A percentile compares a stretch with the other conserved stretches of the same genome.
Evolutionary conservation across 2,888 invertebrate species (phyloP).

Genomic region (Pammene fasciana): DNA sequence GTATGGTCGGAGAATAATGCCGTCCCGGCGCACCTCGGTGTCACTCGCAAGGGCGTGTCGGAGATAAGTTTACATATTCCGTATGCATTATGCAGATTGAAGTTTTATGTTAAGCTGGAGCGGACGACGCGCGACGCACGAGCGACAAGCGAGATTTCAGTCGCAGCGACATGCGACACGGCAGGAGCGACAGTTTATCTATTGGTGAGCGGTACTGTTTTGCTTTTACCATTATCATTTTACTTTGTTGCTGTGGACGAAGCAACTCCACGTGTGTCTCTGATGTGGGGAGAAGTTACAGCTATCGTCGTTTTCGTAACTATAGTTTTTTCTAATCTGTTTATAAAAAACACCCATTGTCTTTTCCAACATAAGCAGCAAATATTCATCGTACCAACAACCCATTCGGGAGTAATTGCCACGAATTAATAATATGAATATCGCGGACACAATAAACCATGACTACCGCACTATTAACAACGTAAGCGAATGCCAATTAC

Average conservation of each 20-base stretch:
- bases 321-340: no score
- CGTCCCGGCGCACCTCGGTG: slow-evolving; percentile 80
- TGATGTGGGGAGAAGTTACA: no score
- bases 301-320: no score
- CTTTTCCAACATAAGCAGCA: slow-evolving; percentile 19
- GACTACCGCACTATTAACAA: slow-evolving; percentile 49
- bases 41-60: slow-evolving; percentile 80
- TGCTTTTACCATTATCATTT: neutral
- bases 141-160: slow-evolving; percentile 10
- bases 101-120: slow-evolving; percentile 78
- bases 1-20: slow-evolving; percentile 78
- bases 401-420: slow-evolving; percentile 31
- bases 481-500: slow-evolving; percentile 55
- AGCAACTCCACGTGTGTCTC: no score
- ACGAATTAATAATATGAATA: slow-evolving; percentile 23
- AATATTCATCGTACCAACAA: slow-evolving; percentile 15
- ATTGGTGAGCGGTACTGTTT: neutral
- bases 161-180: neutral
- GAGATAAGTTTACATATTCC: slow-evolving; percentile 81
- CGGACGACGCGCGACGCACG: slow-evolving; percentile 44
- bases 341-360: no score
- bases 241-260: neutral
- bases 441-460: slow-evolving; percentile 34
- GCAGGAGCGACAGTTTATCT: neutral
- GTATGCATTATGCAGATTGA: slow-evolving; percentile 82